A percentile compares a stretch with the other conserved stretches of the same genome.
Conservation (phyloP, 2,113 vertebrate species). For the Lontra canadensis region DNA sequence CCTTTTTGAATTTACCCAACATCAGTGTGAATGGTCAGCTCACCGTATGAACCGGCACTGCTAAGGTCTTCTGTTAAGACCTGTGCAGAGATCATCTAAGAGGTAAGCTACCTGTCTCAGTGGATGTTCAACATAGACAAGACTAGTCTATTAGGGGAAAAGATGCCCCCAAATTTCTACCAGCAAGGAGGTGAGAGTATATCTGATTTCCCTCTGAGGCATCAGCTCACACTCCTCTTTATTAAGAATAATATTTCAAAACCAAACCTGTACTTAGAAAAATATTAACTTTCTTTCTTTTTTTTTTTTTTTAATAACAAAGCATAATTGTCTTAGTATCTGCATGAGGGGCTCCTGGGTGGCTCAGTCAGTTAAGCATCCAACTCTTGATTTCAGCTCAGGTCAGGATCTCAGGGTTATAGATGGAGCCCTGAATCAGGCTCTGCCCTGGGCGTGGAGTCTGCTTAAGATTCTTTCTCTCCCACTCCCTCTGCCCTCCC, state of each 20-base stretch:
- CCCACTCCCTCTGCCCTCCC: not conserved
- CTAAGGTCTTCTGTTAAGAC: not conserved
- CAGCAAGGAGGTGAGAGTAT: not conserved
- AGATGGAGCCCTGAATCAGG: not conserved
- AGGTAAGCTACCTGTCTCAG: not conserved
- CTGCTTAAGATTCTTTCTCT: not conserved
- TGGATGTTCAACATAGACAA: not conserved
- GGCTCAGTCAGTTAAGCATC: not conserved
- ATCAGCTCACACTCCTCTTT: not conserved
- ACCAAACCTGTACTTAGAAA: not conserved
- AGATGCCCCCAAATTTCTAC: not conserved
- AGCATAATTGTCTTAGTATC: not conserved
- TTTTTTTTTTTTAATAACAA: not conserved
- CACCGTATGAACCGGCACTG: not conserved
- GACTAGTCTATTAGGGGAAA: not conserved
- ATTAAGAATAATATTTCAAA: conserved; percentile 32
- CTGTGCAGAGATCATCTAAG: not conserved
- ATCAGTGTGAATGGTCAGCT: not conserved
- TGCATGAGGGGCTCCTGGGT: not conserved
- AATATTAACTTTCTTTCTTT: not conserved
- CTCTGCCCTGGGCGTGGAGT: not conserved
- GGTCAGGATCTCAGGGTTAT: not conserved
- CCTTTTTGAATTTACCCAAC: not conserved
- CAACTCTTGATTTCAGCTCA: not conserved
- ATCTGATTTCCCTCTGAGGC: not conserved